Conservation (phyloP, 23 tunicate genomes). For the Ascidia mentula region DNA sequence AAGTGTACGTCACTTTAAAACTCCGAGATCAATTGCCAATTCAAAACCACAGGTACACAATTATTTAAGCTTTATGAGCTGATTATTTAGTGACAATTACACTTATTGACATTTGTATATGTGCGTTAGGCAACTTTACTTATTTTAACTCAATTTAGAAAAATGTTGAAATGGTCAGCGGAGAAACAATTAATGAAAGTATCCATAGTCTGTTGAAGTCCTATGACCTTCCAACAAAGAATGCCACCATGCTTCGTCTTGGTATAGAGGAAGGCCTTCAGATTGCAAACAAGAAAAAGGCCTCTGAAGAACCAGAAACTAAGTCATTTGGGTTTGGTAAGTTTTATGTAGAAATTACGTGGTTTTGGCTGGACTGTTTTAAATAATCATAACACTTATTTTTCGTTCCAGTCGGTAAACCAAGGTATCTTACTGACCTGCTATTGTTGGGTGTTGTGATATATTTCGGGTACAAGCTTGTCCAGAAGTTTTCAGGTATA, state of each 20-base stretch:
- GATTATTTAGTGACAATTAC: not conserved
- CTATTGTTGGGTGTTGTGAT: not conserved
- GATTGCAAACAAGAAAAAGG: not conserved
- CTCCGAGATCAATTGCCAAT: not conserved
- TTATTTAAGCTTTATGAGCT: too few species aligned
- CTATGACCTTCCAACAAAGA: constrained; percentile 17
- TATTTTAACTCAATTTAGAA: not conserved
- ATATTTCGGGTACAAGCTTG: not conserved
- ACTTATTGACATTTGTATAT: too few species aligned
- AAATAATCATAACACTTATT: not conserved
- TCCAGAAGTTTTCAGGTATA: not conserved
- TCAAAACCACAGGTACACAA: not conserved
- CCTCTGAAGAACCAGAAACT: not conserved
- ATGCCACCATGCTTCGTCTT: constrained; percentile 12
- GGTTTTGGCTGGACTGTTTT: not conserved
- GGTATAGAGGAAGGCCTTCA: constrained; percentile 27
- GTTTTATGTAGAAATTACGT: not conserved
- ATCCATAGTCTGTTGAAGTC: constrained; percentile 12
- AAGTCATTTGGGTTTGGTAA: not conserved
- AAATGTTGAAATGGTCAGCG: not conserved
- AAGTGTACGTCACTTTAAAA: not conserved
- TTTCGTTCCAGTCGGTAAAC: not conserved
- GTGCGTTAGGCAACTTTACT: too few species aligned
- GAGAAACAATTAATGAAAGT: constrained; percentile 4
- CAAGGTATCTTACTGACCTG: not conserved